Base-by-base conservation (phyloP, 2,113 vertebrate species). In the Clarias macrocephalus region DNA sequence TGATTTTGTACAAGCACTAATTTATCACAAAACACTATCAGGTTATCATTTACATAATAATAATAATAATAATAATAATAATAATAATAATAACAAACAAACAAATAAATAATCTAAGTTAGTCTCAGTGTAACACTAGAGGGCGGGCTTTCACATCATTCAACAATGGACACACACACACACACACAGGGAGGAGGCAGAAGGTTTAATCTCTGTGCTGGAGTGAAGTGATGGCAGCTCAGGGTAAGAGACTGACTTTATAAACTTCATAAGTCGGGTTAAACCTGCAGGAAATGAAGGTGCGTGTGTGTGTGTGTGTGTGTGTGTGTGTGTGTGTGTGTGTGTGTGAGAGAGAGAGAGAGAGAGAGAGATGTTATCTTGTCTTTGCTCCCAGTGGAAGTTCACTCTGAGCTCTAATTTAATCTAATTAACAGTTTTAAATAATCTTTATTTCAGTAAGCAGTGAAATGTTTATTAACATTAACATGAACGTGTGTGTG, bases 111-210 rank as follows among this genome's bases (percentile, higher is more conserved):
- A 62, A n/a, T 18, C 16, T 15, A 0, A 3, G 19, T 63, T 21
- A 23, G 60, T 63, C 23, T 25, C 60, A 7, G 57, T 72, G 33
- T 52, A 52, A 56, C 75, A 52, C n/a, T 25, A 77, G 75, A 77
- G 48, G 48, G 75, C 42, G 70, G 16, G 18, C 13, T 73, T 33
- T 33, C 66, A 70, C 66, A 15, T 3, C 66, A 70, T 12, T 30
- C 25, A 25, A 12, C 25, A 13, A 42, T 42, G 42, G 42, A 42
- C 42, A 52, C 37, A 83, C 81, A 82, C 81, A 52, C 81, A 65
- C 80, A 65, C 80, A 82, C 80, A 66, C 60, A 52, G 59, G 37
- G 60, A 52, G 81, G 81, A 83, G 37, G 62, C 81, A 65, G 37
- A 25, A 83, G 81, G 81, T 54, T 83, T 66, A 18, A 12, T 66